These are phyloP conservation scores for Bothrops jararaca DNA, from an alignment of 2,113 vertebrate species.

Conservation along the genomic window DNA sequence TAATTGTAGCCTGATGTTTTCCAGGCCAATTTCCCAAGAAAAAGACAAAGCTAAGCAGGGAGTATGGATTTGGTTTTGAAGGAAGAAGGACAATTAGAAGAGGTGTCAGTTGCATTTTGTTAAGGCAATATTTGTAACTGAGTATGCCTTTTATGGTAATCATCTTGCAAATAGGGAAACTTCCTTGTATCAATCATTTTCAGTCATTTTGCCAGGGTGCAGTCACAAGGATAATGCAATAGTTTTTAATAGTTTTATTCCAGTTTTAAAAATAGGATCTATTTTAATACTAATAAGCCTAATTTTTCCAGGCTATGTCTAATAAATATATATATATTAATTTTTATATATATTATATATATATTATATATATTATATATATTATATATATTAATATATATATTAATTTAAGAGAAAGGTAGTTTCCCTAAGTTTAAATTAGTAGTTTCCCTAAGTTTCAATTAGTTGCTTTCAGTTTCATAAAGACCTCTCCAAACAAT, in stretches of 20 bases:
- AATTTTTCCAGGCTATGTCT: not conserved
- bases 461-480: not conserved
- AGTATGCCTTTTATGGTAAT: not conserved
- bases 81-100: not conserved
- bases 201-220: not conserved
- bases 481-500: not conserved
- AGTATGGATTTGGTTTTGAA: not conserved
- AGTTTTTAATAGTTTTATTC: not conserved
- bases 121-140: not conserved
- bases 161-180: not conserved
- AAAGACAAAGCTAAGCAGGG: not conserved
- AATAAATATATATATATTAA: not conserved
- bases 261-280: not conserved
- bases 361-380: too few species aligned
- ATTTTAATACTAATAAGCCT: not conserved
- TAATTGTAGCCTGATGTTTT: not conserved
- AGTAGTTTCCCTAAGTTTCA: not conserved
- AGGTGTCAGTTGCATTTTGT: not conserved
- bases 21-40: not conserved
- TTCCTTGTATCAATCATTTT: not conserved
- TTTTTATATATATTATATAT: too few species aligned
- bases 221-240: not conserved
- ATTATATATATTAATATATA: too few species aligned
- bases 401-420: not conserved
- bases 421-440: not conserved